Evolutionary conservation across 1,140 invertebrate species (phyloP).

Genomic region (Telenomus remus): DNA sequence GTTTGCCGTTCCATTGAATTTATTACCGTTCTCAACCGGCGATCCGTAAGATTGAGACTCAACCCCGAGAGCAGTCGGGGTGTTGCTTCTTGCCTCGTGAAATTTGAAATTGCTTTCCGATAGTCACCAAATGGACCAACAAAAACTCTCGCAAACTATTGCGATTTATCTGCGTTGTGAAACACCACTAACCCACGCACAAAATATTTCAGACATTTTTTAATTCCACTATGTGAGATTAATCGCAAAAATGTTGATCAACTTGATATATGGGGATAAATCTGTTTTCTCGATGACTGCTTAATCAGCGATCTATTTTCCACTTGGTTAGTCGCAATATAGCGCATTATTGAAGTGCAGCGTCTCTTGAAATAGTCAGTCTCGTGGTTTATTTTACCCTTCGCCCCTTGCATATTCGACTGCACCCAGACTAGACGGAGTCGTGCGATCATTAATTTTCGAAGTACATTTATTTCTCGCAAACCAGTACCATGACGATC

Average conservation of each 20-base stretch:
- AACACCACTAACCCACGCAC: conserved; percentile 16
- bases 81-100: conserved; percentile 53
- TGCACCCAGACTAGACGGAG: conserved; percentile 52
- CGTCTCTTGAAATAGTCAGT: conserved; percentile 52
- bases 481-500: conserved; percentile 50
- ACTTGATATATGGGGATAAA: not conserved
- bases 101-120: conserved; percentile 64
- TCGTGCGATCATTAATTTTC: conserved; percentile 71
- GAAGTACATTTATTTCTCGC: conserved; percentile 71
- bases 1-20: conserved; percentile 71
- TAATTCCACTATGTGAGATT: no score
- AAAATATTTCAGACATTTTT: no score
- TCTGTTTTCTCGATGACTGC: conserved; percentile 33
- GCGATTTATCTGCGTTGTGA: conserved; percentile 35
- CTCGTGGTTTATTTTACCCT: conserved; percentile 42
- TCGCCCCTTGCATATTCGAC: conserved; percentile 7
- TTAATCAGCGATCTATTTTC: conserved; percentile 43
- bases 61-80: conserved; percentile 58
- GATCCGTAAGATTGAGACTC: conserved; percentile 60
- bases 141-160: conserved; percentile 30
- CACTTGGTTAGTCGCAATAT: conserved; percentile 35
- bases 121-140: conserved; percentile 49
- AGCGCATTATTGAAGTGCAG: conserved; percentile 34
- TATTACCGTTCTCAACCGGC: conserved; percentile 66
- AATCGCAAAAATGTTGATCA: no score